These are phyloP conservation scores for Toxotes jaculatrix DNA, from an alignment of 2,113 vertebrate species.

Conservation along the genomic window DNA sequence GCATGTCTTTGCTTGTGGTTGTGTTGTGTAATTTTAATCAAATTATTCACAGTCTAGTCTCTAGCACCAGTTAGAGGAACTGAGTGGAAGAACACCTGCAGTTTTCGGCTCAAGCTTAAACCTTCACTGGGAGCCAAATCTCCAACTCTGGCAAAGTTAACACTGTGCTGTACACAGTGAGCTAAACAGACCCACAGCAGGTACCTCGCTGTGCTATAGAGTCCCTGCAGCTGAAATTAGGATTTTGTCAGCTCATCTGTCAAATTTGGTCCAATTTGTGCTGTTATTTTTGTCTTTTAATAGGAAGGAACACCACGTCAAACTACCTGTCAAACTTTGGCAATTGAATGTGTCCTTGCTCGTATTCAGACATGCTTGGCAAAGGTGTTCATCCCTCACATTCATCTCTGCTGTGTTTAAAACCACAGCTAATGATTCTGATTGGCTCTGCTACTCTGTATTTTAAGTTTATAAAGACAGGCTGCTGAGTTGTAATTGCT, in stretches of 20 bases:
- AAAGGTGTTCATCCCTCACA: not conserved
- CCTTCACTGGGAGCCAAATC: not conserved
- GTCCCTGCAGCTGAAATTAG: slow-evolving; percentile 21
- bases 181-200: slow-evolving; percentile 20
- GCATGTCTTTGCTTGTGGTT: slow-evolving; percentile 10
- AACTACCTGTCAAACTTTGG: slow-evolving; percentile 35
- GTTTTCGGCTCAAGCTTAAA: not conserved
- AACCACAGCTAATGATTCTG: slow-evolving; percentile 14
- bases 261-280: slow-evolving; percentile 38
- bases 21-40: not conserved
- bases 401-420: not conserved
- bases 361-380: not conserved
- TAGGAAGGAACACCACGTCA: slow-evolving; percentile 3
- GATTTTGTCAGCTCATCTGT: slow-evolving; percentile 45
- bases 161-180: not conserved
- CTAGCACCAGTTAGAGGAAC: not conserved
- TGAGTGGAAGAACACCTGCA: not conserved
- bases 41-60: slow-evolving; percentile 26
- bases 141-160: slow-evolving; percentile 20
- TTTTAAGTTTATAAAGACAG: slow-evolving; percentile 3
- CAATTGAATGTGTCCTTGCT: slow-evolving; percentile 24
- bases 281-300: slow-evolving; percentile 48
- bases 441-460: slow-evolving; percentile 5
- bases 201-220: slow-evolving; percentile 4
- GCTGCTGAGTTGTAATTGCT: not conserved